These are phyloP conservation scores for Sinotaia quadrata DNA, from an alignment of 2,888 invertebrate species.

Conservation along the genomic window DNA sequence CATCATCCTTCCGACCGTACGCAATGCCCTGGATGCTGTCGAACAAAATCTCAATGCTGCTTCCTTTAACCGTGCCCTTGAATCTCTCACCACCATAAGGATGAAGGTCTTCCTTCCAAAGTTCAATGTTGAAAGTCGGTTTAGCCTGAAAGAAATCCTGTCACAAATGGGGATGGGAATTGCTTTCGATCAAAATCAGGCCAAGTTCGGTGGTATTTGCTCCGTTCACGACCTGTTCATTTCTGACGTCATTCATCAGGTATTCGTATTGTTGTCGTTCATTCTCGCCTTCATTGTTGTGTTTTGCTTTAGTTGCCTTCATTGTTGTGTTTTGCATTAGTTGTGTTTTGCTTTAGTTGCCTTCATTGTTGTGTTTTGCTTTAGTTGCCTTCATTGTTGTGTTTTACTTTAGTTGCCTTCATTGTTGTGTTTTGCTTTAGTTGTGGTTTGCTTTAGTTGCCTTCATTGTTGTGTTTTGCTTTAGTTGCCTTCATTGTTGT, in stretches of 20 bases:
- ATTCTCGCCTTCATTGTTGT: no score
- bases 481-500: no score
- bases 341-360: no score
- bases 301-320: no score
- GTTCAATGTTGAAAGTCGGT: constrained; percentile 33
- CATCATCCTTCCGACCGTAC: constrained; percentile 16
- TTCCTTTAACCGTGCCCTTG: background rate
- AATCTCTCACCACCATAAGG: background rate
- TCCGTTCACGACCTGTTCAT: constrained; percentile 41
- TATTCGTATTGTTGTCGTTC: no score
- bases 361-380: no score
- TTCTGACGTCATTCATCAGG: constrained; percentile 56
- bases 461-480: no score
- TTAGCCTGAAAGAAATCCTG: constrained; percentile 38
- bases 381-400: no score
- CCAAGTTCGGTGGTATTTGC: constrained; percentile 54
- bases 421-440: no score
- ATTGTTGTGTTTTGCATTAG: no score
- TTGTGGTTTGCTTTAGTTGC: no score
- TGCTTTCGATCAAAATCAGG: constrained; percentile 36
- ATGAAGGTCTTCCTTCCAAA: constrained; percentile 4
- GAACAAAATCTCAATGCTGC: background rate
- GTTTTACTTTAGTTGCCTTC: no score
- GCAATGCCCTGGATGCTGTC: background rate
- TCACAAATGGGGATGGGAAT: constrained; percentile 39